Evolutionary conservation across 2,888 invertebrate genomes (phyloP), one percentile per base, ranked within the genome.

Genomic region (Smittia sp.): DNA sequence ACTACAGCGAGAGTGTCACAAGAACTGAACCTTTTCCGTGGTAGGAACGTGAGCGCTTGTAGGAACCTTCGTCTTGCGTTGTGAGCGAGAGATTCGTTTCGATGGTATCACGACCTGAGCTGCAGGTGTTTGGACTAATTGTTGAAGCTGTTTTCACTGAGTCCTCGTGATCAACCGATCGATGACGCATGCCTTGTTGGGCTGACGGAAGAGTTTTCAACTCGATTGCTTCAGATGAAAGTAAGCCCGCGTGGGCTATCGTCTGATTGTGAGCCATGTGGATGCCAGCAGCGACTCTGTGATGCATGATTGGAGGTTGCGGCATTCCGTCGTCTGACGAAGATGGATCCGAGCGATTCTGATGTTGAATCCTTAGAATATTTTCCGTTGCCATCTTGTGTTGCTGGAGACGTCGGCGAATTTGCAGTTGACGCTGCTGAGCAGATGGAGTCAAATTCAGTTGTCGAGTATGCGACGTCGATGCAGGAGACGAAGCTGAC

Each of bases 391-490:
- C 27, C 6, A 69, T 18, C 6, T 54, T 52, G 25, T 69, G 69
- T 27, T 52, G 52, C 20, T 69, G 69, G 9, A 69, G n/a, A 1
- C 69, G n/a, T 11, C 54, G 24, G 18, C 69, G 52, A 52, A 69
- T 41, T 54, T 54, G 54, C 6, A 52, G 15, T 52, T 69, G 69
- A 54, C 69, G 69, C 76, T 78, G 63, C 75, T 75, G 76, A 76
- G 74, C 39, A 70, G 58, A 0, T 13, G 66, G 46, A 15, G 63
- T 66, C 13, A 11, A 24, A 75, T 74, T 76, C 76, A 69, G 76
- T 75, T 66, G 74, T 75, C 75, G 76, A 74, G 74, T 77, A 76
- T 73, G 77, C 79, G 81, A 79, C 78, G 79, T 79, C 78, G 78
- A 79, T 78, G 78, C 79, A 79, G 78, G 79, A 76, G 76, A 77